These are phyloP conservation scores for Cuniculus paca DNA, from an alignment of 2,797 vertebrate species.

Conservation along the genomic window DNA sequence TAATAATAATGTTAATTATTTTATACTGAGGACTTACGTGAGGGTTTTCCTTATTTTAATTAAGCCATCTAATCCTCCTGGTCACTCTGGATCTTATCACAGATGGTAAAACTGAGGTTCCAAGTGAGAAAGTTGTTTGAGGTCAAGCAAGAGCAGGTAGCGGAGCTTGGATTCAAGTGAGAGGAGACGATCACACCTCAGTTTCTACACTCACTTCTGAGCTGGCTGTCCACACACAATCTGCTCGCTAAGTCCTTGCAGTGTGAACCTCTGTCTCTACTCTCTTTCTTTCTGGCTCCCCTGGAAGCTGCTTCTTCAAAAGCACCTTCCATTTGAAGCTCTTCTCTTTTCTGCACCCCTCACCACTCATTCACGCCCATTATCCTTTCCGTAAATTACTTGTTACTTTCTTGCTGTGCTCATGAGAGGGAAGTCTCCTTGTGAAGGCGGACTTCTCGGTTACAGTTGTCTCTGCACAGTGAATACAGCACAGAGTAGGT, in stretches of 20 bases:
- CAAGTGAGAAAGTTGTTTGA: background rate
- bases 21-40: background rate
- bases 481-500: background rate
- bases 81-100: background rate
- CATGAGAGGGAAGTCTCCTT: accelerated
- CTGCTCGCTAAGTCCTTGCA: background rate
- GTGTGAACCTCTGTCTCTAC: accelerated
- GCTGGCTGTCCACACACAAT: background rate
- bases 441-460: background rate
- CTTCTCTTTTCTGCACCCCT: background rate
- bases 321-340: background rate
- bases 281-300: background rate
- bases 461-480: background rate
- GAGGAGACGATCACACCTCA: too few species aligned
- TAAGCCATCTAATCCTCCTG: background rate
- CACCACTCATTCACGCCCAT: background rate
- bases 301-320: background rate
- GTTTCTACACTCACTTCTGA: background rate
- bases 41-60: background rate
- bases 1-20: background rate
- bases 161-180: background rate
- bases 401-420: background rate
- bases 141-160: background rate
- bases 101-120: background rate
- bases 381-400: background rate